Evolutionary conservation across 2,888 invertebrate genomes (phyloP), one percentile per base, ranked within the genome.

Genomic region (Portevinia maculata): DNA sequence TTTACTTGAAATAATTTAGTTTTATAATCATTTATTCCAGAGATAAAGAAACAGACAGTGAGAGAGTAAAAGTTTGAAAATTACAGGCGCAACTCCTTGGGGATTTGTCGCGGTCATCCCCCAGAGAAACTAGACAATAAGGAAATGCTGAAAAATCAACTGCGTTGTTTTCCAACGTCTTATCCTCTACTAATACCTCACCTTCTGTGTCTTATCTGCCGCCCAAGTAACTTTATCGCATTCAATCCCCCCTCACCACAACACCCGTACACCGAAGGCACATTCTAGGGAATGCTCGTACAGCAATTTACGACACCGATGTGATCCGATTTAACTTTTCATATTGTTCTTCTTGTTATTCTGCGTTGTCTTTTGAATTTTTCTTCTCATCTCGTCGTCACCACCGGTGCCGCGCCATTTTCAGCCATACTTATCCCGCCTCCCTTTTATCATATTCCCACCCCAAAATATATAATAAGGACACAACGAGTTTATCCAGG

Each of bases 241-340:
- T 83, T 71, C 41, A 78, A 71, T 67, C 50, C 62, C 48, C 37
- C 17, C 13, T 55, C 32, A 9, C 37, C 6, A 9, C 15, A 34
- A 1, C 4, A 28, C 37, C 21, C 50, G 30, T 8, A 17, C 30
- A 39, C 65, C 52, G 53, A 15, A 13, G n/a, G 8, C 52, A 70
- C 46, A 73, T 83, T 71, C 71, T 53, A 44, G 62, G 67, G 67
- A 62, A 78, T 71, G 41, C 67, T 78, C 57, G 78, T 78, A 65
- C 67, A 70, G 67, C 71, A 78, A 78, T 78, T 78, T 83, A 83
- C 83, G 78, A 73, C 71, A 71, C 83, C 83, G 78, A 83, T 78
- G 83, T 78, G 83, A 83, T 78, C 71, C 78, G 83, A 83, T 83
- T 83, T 83, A 83, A 83, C 83, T 83, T 83, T 83, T 78, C 78